These are phyloP conservation scores for Drosophila hawaiiensis DNA, from an alignment of 2,888 invertebrate species.

Conservation along the genomic window DNA sequence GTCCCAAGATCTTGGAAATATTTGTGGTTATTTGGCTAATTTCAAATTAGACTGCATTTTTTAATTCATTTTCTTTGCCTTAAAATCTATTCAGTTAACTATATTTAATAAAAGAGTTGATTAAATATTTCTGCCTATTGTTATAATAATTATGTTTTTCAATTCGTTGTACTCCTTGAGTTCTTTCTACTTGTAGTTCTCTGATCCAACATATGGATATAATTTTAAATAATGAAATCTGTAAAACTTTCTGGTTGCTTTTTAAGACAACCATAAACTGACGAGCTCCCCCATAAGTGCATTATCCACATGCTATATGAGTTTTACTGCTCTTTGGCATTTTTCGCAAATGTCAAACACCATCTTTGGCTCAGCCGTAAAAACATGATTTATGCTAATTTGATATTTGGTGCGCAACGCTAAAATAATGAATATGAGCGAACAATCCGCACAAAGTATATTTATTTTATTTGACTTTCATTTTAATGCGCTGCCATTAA, in stretches of 20 bases:
- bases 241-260: not conserved
- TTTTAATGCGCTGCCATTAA: slow-evolving; percentile 55
- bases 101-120: not conserved
- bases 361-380: slow-evolving; percentile 34
- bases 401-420: slow-evolving; percentile 30
- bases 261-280: not conserved
- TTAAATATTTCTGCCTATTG: not conserved
- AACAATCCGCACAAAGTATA: slow-evolving; percentile 24
- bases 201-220: not conserved
- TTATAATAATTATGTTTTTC: not conserved
- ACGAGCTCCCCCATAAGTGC: not conserved
- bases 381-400: slow-evolving; percentile 66
- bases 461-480: slow-evolving; percentile 36
- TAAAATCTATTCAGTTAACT: not conserved
- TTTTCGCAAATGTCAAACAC: slow-evolving; percentile 44
- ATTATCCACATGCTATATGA: not conserved
- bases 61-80: not conserved
- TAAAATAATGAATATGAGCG: slow-evolving; percentile 20
- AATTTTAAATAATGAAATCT: not conserved
- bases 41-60: not conserved
- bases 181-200: not conserved
- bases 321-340: slow-evolving; percentile 15
- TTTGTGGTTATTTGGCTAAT: not conserved
- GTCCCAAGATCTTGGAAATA: not conserved
- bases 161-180: not conserved